Conservation (phyloP, 2,113 vertebrate genomes). For the Pelvicachromis taeniatus region DNA sequence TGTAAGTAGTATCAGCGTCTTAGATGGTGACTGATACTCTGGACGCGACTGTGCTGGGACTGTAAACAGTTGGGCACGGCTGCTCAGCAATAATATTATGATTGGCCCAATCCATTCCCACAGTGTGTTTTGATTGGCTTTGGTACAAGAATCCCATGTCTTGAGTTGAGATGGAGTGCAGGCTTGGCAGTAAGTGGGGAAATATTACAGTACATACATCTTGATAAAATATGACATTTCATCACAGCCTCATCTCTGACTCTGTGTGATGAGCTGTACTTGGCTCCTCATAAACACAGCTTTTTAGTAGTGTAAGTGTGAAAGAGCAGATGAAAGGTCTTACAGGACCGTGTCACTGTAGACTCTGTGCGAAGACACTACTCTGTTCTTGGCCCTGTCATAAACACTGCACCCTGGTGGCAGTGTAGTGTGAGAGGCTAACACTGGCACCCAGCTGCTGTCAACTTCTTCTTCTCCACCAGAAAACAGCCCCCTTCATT, state of each 20-base stretch:
- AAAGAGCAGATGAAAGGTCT: constrained; percentile 33
- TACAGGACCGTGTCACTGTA: not conserved
- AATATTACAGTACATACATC: constrained; percentile 50
- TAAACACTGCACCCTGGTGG: constrained; percentile 51
- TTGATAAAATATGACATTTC: constrained; percentile 48
- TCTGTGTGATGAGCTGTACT: constrained; percentile 9
- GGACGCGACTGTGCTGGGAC: constrained; percentile 17
- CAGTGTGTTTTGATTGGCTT: constrained; percentile 59
- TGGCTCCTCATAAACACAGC: constrained; percentile 6
- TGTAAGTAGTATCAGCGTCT: not conserved
- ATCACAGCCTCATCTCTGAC: not conserved
- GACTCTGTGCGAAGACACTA: not conserved
- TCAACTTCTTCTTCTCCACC: not conserved
- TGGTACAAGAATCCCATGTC: constrained; percentile 30
- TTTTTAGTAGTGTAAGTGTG: not conserved
- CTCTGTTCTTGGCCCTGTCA: not conserved
- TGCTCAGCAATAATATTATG: constrained; percentile 48
- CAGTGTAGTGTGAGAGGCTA: not conserved
- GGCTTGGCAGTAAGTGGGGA: constrained; percentile 43
- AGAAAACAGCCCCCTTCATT: constrained; percentile 8
- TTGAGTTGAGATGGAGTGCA: constrained; percentile 22
- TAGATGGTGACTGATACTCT: constrained; percentile 35
- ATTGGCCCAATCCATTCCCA: constrained; percentile 43
- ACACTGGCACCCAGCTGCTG: not conserved
- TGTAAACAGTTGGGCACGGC: constrained; percentile 33